phyloP scores from a whole-genome alignment of 2,888 invertebrate species.

The Heliconius ethilla region DNA sequence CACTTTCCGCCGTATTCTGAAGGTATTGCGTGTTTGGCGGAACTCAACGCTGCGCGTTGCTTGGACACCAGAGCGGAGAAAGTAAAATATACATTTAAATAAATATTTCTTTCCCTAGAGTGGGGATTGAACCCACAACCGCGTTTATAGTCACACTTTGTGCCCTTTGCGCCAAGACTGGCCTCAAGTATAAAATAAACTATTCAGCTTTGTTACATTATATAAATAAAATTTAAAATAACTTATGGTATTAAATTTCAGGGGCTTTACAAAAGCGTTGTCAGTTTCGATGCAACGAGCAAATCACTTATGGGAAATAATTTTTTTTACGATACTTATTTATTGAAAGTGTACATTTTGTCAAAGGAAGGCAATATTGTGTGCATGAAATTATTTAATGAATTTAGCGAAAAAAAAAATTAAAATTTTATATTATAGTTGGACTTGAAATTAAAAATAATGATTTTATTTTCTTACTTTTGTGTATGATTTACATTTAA shows the following conservation, averaged over 20 bases:
- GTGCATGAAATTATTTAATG: conserved; percentile 41
- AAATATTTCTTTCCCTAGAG: too few species aligned
- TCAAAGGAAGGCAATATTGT: conserved; percentile 50
- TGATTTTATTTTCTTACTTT: neutral
- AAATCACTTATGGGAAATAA: conserved; percentile 46
- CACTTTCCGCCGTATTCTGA: too few species aligned
- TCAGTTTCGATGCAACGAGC: conserved; percentile 44
- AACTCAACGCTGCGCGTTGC: too few species aligned
- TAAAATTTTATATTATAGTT: neutral
- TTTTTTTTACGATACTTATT: conserved; percentile 52
- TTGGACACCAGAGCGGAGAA: too few species aligned
- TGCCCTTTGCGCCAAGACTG: too few species aligned
- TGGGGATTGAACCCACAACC: too few species aligned
- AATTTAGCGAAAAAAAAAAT: conserved; percentile 36
- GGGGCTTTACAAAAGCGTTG: neutral
- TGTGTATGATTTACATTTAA: neutral
- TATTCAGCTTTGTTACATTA: too few species aligned
- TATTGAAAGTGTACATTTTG: conserved; percentile 35
- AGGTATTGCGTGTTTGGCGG: too few species aligned
- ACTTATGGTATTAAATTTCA: neutral
- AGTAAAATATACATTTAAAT: too few species aligned
- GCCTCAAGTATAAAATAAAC: too few species aligned
- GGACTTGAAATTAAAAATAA: neutral
- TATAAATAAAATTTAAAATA: neutral
- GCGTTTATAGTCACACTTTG: too few species aligned